phyloP scores from a whole-genome alignment of 2,797 vertebrate genomes.

The Bradypodion ventrale region DNA sequence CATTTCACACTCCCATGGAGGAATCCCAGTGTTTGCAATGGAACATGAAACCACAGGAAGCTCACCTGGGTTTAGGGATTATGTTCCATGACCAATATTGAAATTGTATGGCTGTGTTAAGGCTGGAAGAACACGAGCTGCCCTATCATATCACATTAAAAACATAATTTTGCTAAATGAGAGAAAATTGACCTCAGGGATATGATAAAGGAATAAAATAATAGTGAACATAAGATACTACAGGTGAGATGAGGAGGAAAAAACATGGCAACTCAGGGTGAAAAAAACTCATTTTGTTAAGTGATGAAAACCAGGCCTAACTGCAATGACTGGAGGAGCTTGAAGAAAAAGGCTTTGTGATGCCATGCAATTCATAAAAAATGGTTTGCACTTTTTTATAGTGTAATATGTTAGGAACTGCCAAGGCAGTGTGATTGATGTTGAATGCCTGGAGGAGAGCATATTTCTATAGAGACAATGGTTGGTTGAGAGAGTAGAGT shows the following conservation, averaged over 20 bases:
- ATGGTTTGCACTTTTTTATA: too few relatives aligned
- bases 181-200: constrained; percentile 11
- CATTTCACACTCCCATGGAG: constrained; percentile 35
- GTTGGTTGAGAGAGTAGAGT: too few relatives aligned
- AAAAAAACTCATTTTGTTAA: background rate
- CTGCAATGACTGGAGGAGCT: background rate
- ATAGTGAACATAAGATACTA: background rate
- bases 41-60: constrained; percentile 53
- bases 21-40: constrained; percentile 29
- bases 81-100: constrained; percentile 48
- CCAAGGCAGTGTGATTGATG: too few relatives aligned
- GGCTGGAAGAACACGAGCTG: constrained; percentile 55
- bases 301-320: background rate
- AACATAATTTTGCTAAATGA: background rate
- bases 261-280: background rate
- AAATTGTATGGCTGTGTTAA: constrained; percentile 9
- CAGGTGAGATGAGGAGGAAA: background rate
- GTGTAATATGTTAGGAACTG: too few relatives aligned
- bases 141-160: constrained; percentile 16
- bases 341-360: background rate
- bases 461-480: too few relatives aligned
- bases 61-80: constrained; percentile 51
- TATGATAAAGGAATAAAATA: background rate
- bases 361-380: too few relatives aligned
- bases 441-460: too few relatives aligned